Conservation (phyloP, 2,797 vertebrate species). For the Heliangelus exortis region DNA sequence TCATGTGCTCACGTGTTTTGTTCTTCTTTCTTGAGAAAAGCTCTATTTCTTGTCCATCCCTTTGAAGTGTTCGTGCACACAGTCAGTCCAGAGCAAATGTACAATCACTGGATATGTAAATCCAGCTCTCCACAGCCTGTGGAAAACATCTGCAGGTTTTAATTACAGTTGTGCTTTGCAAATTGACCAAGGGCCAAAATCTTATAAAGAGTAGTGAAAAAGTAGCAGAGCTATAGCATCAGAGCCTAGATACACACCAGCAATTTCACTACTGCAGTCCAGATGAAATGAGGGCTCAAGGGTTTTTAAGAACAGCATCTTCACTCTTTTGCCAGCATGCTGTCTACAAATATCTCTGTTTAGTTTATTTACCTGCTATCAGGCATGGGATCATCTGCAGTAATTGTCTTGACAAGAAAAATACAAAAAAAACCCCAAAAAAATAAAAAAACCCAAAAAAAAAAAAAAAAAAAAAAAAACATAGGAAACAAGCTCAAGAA, state of each 20-base stretch:
- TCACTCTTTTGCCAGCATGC: background rate
- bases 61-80: background rate
- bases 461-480: background rate
- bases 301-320: background rate
- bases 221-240: background rate
- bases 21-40: background rate
- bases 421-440: background rate
- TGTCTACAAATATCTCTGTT: background rate
- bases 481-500: background rate
- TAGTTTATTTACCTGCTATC: background rate
- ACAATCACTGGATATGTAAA: background rate
- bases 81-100: background rate
- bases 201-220: background rate
- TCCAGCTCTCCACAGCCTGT: background rate
- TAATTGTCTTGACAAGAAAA: background rate
- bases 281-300: background rate
- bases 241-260: background rate
- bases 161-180: constrained; percentile 15
- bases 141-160: constrained; percentile 30
- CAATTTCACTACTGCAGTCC: background rate
- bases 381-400: background rate
- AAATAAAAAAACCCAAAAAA: background rate
- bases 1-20: background rate
- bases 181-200: background rate
- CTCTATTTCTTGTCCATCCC: background rate